Evolutionary conservation across 2,888 invertebrate species (phyloP).

Genomic region (Drepana falcataria): DNA sequence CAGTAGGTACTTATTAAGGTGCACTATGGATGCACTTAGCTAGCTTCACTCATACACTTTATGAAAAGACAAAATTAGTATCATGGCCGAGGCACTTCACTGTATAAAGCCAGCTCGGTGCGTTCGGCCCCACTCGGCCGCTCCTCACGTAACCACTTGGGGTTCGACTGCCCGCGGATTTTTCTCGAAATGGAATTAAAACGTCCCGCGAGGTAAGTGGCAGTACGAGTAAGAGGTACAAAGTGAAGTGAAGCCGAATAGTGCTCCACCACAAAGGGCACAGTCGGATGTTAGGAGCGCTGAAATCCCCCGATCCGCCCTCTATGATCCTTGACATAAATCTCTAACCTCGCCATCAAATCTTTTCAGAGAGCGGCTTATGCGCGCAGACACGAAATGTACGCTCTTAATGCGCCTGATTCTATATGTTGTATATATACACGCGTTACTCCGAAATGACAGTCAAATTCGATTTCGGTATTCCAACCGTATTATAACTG

Average conservation of each 20-base stretch:
- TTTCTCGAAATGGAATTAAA: slow-evolving; percentile 72
- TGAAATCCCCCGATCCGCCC: slow-evolving; percentile 72
- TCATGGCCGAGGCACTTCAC: neutral
- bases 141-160: slow-evolving; percentile 24
- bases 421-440: slow-evolving; percentile 33
- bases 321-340: slow-evolving; percentile 79
- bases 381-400: slow-evolving; percentile 63
- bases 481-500: neutral
- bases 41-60: neutral
- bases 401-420: slow-evolving; percentile 65
- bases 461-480: neutral
- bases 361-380: slow-evolving; percentile 74
- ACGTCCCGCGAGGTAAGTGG: slow-evolving; percentile 72
- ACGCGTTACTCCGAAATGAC: neutral
- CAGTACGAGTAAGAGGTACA: slow-evolving; percentile 65
- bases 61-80: slow-evolving; percentile 4
- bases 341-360: slow-evolving; percentile 77
- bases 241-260: slow-evolving; percentile 73
- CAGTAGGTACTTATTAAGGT: neutral
- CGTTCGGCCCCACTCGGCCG: slow-evolving; percentile 4
- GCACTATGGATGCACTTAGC: neutral
- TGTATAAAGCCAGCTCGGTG: slow-evolving; percentile 2
- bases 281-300: slow-evolving; percentile 72
- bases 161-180: slow-evolving; percentile 38
- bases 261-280: slow-evolving; percentile 76